Evolutionary conservation across 2,888 invertebrate species (phyloP), one percentile per base, ranked within the genome.

Genomic region (Drosophila paranaensis): DNA sequence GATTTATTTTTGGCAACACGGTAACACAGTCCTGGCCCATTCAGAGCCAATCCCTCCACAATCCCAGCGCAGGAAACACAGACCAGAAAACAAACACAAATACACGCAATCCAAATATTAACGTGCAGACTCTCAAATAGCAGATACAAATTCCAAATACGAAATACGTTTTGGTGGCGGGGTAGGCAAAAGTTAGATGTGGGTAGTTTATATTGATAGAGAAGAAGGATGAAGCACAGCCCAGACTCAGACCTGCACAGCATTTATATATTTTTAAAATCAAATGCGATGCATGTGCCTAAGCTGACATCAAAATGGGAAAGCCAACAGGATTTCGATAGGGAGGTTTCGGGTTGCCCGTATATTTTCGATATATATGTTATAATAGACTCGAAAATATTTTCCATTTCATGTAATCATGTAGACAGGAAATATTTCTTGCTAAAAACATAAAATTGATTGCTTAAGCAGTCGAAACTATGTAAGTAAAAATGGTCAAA

Each of bases 71-170:
- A 65, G 78, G 64, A 73, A 77, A 68, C 70, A 80, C 77, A 50
- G 74, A 68, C 82, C 79, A 65, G 70, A 68, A 88, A 82, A 82
- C 83, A 88, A 88, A 83, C 71, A 85, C 83, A 80, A 88, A 77
- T 71, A 77, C 86, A 83, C 86, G 67, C 88, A 88, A 83, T 77
- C 70, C 86, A 83, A 83, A 83, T 83, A 86, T 77, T 83, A 85
- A 79, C 82, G 77, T 71, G 71, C 61, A 72, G 62, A 57, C 74
- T 71, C 68, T 56, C 64, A 69, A 69, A 82, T 54, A 57, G 57
- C 69, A 74, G 82, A 85, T 77, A 77, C 83, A 82, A 85, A 82
- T 74, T 85, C 74, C 61, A 58, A 58, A 46, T 16, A 58, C 10
- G 16, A 62, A 70, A 67, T 67, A 64, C 48, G 43, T 0, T 3